Evolutionary conservation across 2,797 vertebrate genomes (phyloP).

Genomic region (Sebastes vulpes): DNA sequence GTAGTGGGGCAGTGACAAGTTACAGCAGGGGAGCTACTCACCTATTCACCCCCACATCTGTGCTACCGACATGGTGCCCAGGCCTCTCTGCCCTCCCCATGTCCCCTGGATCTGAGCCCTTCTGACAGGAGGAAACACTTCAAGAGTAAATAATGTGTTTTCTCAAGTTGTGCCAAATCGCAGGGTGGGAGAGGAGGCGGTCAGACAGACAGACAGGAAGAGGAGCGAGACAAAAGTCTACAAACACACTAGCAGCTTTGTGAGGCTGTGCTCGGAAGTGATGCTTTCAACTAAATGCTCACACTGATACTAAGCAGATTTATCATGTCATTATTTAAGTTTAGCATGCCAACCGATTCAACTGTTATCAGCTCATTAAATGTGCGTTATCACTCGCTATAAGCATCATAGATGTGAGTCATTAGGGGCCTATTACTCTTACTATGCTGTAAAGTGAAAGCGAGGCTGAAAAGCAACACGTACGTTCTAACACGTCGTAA

Average conservation of each 20-base stretch:
- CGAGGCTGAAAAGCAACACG: too few relatives aligned
- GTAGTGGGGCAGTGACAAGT: conserved; percentile 19
- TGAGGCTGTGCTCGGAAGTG: background rate
- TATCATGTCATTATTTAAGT: background rate
- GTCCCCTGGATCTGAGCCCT: conserved; percentile 44
- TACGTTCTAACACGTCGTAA: too few relatives aligned
- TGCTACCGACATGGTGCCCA: conserved; percentile 30
- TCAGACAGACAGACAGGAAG: conserved; percentile 56
- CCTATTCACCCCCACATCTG: conserved; percentile 63
- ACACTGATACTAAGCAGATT: background rate
- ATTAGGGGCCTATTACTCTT: too few relatives aligned
- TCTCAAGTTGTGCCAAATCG: conserved; percentile 77
- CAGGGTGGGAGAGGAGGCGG: conserved; percentile 37
- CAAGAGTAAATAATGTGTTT: conserved; percentile 80
- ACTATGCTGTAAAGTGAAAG: too few relatives aligned
- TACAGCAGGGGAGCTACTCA: conserved; percentile 35
- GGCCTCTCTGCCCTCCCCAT: conserved; percentile 35
- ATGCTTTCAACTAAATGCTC: background rate
- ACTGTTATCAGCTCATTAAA: too few relatives aligned
- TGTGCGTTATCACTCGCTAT: too few relatives aligned
- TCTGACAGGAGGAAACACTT: conserved; percentile 72
- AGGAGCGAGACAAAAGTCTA: conserved; percentile 37
- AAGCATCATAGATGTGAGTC: too few relatives aligned
- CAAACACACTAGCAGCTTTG: conserved; percentile 30
- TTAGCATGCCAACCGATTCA: background rate